A percentile compares a stretch with the other conserved stretches of the same genome.
These are phyloP conservation scores for Stenolophus ochropezus DNA, from an alignment of 2,888 invertebrate species.

Conservation along the genomic window DNA sequence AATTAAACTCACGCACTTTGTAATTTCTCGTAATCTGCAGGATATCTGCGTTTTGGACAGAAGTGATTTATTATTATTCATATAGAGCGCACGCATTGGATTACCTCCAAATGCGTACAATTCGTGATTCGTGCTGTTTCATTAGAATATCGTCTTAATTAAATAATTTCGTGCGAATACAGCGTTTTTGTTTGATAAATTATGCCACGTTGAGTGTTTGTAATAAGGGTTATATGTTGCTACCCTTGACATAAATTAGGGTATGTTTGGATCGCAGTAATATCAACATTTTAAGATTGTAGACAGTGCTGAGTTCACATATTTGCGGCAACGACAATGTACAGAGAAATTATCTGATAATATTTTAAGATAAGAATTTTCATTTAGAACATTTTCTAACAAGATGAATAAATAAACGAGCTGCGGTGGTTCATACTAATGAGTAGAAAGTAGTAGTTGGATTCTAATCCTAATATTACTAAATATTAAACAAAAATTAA, in stretches of 20 bases:
- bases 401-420: no score
- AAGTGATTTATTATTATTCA: conserved; percentile 30
- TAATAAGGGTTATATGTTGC: conserved; percentile 26
- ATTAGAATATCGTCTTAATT: conserved; percentile 55
- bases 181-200: conserved; percentile 52
- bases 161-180: conserved; percentile 49
- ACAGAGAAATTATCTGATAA: no score
- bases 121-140: conserved; percentile 31
- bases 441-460: no score
- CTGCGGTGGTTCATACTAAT: no score
- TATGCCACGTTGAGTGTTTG: conserved; percentile 21
- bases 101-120: conserved; percentile 24
- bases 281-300: conserved; percentile 16
- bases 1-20: conserved; percentile 5
- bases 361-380: no score
- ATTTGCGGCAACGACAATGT: background rate
- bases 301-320: background rate
- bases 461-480: no score
- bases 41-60: conserved; percentile 21
- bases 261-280: conserved; percentile 23
- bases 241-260: conserved; percentile 34
- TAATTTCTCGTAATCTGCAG: conserved; percentile 11
- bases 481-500: no score
- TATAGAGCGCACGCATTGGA: conserved; percentile 24
- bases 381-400: no score